Percentiles rank a stretch among this genome's conserved stretches.
phyloP scores from a whole-genome alignment of 2,113 vertebrate genomes.

The Thalassoma bifasciatum region DNA sequence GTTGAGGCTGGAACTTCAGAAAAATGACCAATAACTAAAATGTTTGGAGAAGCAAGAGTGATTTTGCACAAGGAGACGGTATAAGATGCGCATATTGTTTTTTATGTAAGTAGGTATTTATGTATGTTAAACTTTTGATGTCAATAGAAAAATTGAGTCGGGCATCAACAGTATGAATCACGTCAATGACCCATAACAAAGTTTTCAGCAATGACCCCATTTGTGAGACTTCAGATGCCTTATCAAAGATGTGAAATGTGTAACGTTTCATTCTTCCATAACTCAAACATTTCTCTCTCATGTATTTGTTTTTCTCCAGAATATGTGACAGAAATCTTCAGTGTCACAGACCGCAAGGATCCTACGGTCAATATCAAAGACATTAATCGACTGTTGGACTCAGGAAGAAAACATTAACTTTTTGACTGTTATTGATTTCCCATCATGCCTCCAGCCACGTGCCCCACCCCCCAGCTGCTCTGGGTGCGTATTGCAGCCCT shows the following conservation, averaged over 20 bases:
- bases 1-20: no score
- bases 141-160: no score
- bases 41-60: no score
- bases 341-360: conserved; percentile 6
- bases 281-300: background rate
- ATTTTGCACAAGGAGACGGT: no score
- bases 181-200: no score
- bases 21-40: no score
- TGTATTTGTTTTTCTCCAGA: conserved; percentile 40
- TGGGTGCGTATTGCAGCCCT: conserved; percentile 83
- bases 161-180: no score
- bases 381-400: background rate
- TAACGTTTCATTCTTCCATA: no score
- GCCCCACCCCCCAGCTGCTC: conserved; percentile 79
- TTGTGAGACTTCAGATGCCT: background rate
- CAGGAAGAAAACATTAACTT: background rate
- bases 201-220: background rate
- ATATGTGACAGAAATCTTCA: background rate
- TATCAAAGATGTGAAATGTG: no score
- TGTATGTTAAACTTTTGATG: no score
- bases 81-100: no score
- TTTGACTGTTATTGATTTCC: conserved; percentile 8
- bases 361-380: background rate
- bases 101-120: no score
- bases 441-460: conserved; percentile 76